A percentile compares a stretch with the other conserved stretches of the same genome.
phyloP scores from a whole-genome alignment of 2,113 vertebrate species.

The Sylvia atricapilla region DNA sequence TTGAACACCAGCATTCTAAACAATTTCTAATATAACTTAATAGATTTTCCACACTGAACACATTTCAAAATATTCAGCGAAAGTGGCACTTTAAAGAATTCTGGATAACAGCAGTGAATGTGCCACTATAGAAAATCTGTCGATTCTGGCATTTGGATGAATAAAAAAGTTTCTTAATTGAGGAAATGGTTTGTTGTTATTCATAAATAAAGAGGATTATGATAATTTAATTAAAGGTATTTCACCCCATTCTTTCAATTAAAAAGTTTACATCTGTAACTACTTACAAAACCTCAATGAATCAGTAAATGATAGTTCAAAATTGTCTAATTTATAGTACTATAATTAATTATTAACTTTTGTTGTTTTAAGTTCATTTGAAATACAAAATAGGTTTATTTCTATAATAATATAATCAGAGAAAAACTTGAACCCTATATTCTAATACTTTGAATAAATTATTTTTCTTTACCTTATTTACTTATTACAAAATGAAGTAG shows the following conservation, averaged over 20 bases:
- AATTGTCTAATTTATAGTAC: background rate
- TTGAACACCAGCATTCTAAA: background rate
- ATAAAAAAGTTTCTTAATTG: constrained; percentile 13
- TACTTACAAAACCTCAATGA: background rate
- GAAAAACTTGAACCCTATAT: background rate
- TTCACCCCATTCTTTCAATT: background rate
- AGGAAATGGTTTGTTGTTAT: background rate
- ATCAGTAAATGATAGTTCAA: background rate
- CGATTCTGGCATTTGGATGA: constrained; percentile 45
- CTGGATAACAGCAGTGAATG: background rate
- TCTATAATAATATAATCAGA: background rate
- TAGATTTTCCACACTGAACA: background rate
- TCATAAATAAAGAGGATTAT: background rate
- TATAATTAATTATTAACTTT: background rate
- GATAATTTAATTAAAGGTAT: background rate
- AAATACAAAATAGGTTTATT: background rate
- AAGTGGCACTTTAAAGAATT: background rate
- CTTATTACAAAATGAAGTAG: background rate
- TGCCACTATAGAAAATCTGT: constrained; percentile 34
- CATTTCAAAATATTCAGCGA: background rate
- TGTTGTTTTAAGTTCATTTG: background rate
- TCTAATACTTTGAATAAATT: background rate
- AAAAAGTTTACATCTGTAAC: background rate
- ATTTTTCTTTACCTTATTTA: background rate
- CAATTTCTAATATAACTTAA: background rate